Evolutionary conservation across 1,140 invertebrate genomes (phyloP).

Genomic region (Maniola jurtina): DNA sequence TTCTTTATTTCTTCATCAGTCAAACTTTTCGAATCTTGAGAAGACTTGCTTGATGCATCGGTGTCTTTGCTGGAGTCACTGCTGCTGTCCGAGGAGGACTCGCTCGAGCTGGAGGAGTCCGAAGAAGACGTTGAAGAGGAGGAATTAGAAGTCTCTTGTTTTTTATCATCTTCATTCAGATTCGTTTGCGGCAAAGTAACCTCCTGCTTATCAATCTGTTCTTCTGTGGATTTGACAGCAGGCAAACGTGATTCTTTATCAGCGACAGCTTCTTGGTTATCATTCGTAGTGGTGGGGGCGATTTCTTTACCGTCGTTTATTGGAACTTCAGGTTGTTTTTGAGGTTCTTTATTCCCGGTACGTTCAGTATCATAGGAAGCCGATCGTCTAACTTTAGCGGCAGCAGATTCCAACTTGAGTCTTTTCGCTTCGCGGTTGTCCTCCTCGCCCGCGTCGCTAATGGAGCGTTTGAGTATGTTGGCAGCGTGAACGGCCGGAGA

Average conservation of each 20-base stretch:
- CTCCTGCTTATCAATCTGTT: constrained; percentile 25
- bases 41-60: constrained; percentile 59
- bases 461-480: constrained; percentile 68
- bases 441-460: constrained; percentile 70
- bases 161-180: constrained; percentile 37
- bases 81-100: constrained; percentile 66
- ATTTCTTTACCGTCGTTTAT: constrained; percentile 24
- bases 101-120: constrained; percentile 68
- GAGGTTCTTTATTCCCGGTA: constrained; percentile 42
- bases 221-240: constrained; percentile 21
- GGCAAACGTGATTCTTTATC: constrained; percentile 20
- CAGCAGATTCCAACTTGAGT: constrained; percentile 64
- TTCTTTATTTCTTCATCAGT: constrained; percentile 69
- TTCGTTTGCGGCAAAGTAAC: constrained; percentile 26
- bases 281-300: constrained; percentile 4
- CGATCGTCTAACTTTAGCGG: constrained; percentile 68
- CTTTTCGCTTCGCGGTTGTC: constrained; percentile 63
- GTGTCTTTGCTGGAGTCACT: constrained; percentile 66
- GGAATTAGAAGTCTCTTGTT: constrained; percentile 59
- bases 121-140: constrained; percentile 64
- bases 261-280: constrained; percentile 16
- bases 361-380: constrained; percentile 69
- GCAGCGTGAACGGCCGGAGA: constrained; percentile 52
- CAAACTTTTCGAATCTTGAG: constrained; percentile 53
- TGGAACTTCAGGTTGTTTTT: constrained; percentile 9